Evolutionary conservation across 2,113 vertebrate genomes (phyloP), one percentile per base, ranked within the genome.

Genomic region (Oplegnathus fasciatus): DNA sequence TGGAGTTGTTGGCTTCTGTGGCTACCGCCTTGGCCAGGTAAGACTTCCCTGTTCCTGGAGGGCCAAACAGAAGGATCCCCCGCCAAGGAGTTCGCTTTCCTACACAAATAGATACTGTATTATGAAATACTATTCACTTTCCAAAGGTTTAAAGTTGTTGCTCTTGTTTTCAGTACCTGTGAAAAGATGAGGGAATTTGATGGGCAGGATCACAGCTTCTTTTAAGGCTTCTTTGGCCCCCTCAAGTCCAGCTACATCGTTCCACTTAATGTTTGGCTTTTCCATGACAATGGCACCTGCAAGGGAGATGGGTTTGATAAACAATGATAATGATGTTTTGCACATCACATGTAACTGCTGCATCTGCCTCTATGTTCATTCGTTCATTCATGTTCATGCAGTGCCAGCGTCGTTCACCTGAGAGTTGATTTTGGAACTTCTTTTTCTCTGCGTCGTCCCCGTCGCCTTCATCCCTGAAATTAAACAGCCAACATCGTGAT

Each of bases 141-240:
- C 18, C 40, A 30, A 18, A 57, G 18, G 44, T 24, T 71, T 61
- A 28, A 34, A 55, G n/a, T 6, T 28, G 52, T 2, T 4, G 15
- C 13, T 24, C 9, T 73, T 37, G 28, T 42, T 79, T n/a, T 44
- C 32, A 17, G 7, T 60, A 94, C 98, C 98, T 60, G 97, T 98
- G 89, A 99, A 99, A 50, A 99, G 94, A 84, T 99, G 98, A 1
- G 98, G 98, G 90, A 99, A 99, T 79, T 98, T 99, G 86, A 99
- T 99, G 70, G 98, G 98, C 87, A 99, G 92, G 89, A 99, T 99
- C 40, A 99, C 98, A 0, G 98, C 98, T 91, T 99, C 98, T 91
- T 99, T 99, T 66, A 99, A 94, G 9, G 98, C 98, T 82, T 99
- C 98, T 92, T 99, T 99, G 75, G 98, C 98, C 22, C 97, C 97